Percentiles rank a stretch among this genome's conserved stretches.
These are phyloP conservation scores for Stegophylla sp. DNA, from an alignment of 2,888 invertebrate species.

Conservation along the genomic window DNA sequence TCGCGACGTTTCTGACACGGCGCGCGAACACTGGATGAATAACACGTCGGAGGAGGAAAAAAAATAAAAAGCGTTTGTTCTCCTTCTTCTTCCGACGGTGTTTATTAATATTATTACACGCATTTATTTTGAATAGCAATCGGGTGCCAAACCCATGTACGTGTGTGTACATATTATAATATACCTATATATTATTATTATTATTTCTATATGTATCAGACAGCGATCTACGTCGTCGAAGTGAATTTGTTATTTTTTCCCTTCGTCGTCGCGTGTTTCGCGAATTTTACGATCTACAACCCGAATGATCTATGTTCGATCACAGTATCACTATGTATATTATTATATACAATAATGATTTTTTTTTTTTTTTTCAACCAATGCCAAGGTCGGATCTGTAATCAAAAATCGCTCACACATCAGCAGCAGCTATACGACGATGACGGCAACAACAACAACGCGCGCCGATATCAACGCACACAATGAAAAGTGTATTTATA, in stretches of 20 bases:
- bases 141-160: not conserved
- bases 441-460: not conserved
- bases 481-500: too few species aligned
- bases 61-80: not conserved
- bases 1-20: not conserved
- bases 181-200: too few species aligned
- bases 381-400: slow-evolving; percentile 29
- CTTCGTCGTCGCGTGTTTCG: not conserved
- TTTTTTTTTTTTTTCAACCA: not conserved
- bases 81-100: not conserved
- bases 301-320: too few species aligned
- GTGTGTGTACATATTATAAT: too few species aligned
- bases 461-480: not conserved
- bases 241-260: too few species aligned
- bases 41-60: not conserved
- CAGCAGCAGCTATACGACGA: not conserved
- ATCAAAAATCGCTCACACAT: slow-evolving; percentile 10
- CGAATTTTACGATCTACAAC: not conserved
- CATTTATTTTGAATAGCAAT: not conserved
- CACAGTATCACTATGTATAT: too few species aligned
- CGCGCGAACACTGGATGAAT: not conserved
- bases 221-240: too few species aligned
- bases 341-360: not conserved
- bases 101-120: not conserved
- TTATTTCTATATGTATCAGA: too few species aligned